Evolutionary conservation across 2,888 invertebrate genomes (phyloP), one percentile per base, ranked within the genome.

Genomic region (Tenthredo distinguenda): DNA sequence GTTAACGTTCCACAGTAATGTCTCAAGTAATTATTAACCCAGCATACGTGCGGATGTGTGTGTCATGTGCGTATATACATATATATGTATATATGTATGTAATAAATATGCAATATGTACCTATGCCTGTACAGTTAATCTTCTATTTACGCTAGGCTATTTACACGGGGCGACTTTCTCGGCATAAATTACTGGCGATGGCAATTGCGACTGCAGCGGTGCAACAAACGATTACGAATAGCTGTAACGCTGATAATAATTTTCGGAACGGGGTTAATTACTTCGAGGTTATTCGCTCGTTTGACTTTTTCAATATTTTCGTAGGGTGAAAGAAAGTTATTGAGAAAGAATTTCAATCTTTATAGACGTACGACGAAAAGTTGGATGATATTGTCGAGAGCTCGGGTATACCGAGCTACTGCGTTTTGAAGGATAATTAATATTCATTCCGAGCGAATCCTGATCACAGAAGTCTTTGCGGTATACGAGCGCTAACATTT

Each of bases 11-110:
- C 43, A n/a, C 43, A 40, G 31, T 74, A 47, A 76, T 76, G 47
- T 43, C 76, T 47, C 15, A 76, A 26, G 26, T 76, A 76, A 76
- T 50, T 76, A 76, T 76, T 76, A 76, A 47, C 76, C 47, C 26
- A 26, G 47, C 26, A 74, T 74, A 9, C 21, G n/a, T 21, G 6
- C 5, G 40, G n/a, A n/a, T n/a, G n/a, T n/a, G n/a, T n/a, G n/a
- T n/a, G n/a, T n/a, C n/a, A n/a, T n/a, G n/a, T n/a, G n/a, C n/a
- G n/a, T n/a, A n/a, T n/a, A n/a, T 34, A 40, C 21, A 21, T 3
- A 37, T 34, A 2, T 71, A 9, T 34, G 7, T 68, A 68, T 15
- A 15, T 34, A 68, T 26, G 3, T 37, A 68, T 68, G 34, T 68
- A 68, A 3, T 68, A 68, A 3, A 68, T 7, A 5, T 34, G 34